Base-by-base conservation (phyloP, 1,140 invertebrate species). In the Caenorhabditis elegans region DNA sequence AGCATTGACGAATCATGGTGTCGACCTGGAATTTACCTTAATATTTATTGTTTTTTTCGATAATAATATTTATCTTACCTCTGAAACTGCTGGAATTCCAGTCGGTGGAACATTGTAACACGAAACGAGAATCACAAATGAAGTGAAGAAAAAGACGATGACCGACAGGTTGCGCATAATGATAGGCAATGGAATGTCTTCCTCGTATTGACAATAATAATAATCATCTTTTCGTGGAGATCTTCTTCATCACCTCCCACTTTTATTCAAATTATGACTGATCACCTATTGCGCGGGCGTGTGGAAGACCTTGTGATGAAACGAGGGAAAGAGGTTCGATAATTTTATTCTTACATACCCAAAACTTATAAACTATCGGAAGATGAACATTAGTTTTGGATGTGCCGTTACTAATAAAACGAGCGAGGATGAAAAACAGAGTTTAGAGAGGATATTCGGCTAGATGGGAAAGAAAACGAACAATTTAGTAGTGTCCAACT, bases 401-500 rank as follows among this genome's bases (percentile, higher is more conserved):
- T 70, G 31, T 70, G 60, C 39, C 60, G 60, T 70, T 70, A 70
- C 60, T 70, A 70, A 70, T 19, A 70, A 70, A 70, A 70, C 26
- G 34, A 70, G n/a, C 11, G 34, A 70, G 8, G 34, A 39, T 60
- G 60, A 34, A 70, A 70, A 70, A 70, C 60, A 70, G 60, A 39
- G 34, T 70, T 70, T 70, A 70, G n/a, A 19, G 34, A 70, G 34
- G 36, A 77, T 48, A 48, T 26, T 48, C 75, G 75, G 47, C 75
- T 47, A 77, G 47, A 8, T 17, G 47, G 43, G 60, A 39, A n/a
- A 70, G 34, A 39, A 70, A 70, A 43, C 60, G 60, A 70, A 77
- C 80, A 36, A 80, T 60, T 84, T 85, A 85, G 78, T 85, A 82
- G 36, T 79, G 78, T 78, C 84, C 84, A 70, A 85, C 84, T 34